phyloP scores from a whole-genome alignment of 2,797 vertebrate genomes.

The Karalla daura region DNA sequence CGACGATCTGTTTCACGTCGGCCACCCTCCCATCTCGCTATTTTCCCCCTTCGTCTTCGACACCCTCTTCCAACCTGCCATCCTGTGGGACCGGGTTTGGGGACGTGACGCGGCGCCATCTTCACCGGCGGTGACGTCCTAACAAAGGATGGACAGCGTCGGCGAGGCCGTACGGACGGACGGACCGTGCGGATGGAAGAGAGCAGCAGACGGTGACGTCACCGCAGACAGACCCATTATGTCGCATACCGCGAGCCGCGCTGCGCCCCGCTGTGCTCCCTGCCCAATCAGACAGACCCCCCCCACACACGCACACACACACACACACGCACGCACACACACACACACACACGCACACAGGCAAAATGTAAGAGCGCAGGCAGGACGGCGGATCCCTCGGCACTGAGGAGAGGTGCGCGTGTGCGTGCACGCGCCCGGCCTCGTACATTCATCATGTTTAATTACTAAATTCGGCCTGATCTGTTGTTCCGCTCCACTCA shows the following conservation, averaged over 20 bases:
- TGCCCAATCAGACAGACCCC: neutral
- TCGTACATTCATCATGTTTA: constrained; percentile 30
- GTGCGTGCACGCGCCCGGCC: neutral
- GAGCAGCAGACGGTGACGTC: too few relatives aligned
- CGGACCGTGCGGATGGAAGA: too few relatives aligned
- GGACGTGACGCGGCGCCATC: too few relatives aligned
- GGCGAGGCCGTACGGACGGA: too few relatives aligned
- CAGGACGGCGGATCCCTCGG: neutral
- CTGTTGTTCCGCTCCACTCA: constrained; percentile 34
- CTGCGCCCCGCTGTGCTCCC: constrained; percentile 10
- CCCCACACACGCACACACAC: neutral
- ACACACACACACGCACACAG: neutral
- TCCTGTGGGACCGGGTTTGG: too few relatives aligned
- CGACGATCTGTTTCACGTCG: too few relatives aligned
- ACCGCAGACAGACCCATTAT: constrained; percentile 16
- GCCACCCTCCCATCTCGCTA: too few relatives aligned
- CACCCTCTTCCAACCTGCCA: too few relatives aligned
- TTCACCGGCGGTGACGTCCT: too few relatives aligned
- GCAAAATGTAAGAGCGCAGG: neutral
- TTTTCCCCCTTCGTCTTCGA: too few relatives aligned
- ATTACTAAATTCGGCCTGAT: constrained; percentile 37
- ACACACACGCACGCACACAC: neutral
- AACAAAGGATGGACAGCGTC: too few relatives aligned
- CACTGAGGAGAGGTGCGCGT: neutral
- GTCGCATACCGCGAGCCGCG: constrained; percentile 6